These are phyloP conservation scores for Hesperia comma DNA, from an alignment of 2,888 invertebrate species.

Conservation along the genomic window DNA sequence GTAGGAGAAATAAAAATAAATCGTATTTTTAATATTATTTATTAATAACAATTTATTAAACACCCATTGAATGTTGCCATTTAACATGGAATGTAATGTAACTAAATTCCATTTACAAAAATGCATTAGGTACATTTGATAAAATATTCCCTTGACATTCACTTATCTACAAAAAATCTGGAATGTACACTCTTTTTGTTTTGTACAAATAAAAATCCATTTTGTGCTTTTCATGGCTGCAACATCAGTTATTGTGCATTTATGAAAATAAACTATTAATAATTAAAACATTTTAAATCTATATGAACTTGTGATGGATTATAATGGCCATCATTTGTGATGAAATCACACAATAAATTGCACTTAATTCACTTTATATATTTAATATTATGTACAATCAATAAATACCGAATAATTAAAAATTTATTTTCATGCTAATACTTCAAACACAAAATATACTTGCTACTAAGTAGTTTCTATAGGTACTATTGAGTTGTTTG, in stretches of 20 bases:
- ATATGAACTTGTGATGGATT: conserved; percentile 1
- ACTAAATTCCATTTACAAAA: conserved; percentile 19
- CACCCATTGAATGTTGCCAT: conserved; percentile 3
- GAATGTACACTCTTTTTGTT: not conserved
- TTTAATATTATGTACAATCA: no score
- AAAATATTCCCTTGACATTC: not conserved
- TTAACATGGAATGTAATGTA: conserved; percentile 28
- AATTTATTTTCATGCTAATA: no score
- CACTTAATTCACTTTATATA: not conserved
- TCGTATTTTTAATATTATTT: conserved; percentile 38
- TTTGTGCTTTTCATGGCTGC: not conserved
- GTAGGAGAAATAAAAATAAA: no score
- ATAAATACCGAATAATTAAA: not conserved
- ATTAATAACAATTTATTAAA: conserved; percentile 39
- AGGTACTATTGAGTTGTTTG: conserved; percentile 39
- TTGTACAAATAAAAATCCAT: not conserved
- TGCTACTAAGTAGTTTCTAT: no score
- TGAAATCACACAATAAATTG: not conserved
- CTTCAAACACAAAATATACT: no score
- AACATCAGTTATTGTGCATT: conserved; percentile 25
- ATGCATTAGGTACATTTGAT: not conserved
- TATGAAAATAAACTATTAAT: conserved; percentile 36
- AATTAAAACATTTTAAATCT: conserved; percentile 8
- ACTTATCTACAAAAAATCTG: not conserved
- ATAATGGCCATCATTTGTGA: conserved; percentile 8